These are phyloP conservation scores for Hoplostethus mediterraneus DNA, from an alignment of 2,797 vertebrate genomes.

Conservation along the genomic window DNA sequence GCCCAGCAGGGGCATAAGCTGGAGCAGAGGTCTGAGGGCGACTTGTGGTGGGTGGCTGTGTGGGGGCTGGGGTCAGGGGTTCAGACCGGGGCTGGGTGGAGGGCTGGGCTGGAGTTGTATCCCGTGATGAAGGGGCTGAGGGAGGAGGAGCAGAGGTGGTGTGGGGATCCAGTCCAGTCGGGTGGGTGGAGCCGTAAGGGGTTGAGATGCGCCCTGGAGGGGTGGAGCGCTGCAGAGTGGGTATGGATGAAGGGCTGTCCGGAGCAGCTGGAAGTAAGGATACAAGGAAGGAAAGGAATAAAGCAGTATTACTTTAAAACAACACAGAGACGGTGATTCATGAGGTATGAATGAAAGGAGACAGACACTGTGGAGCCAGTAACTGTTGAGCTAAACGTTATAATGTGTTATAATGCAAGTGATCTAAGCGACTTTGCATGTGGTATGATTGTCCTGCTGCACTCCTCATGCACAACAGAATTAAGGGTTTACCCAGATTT, in stretches of 20 bases:
- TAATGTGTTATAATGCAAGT: neutral
- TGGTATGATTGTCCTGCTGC: neutral
- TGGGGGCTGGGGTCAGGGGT: conserved; percentile 18
- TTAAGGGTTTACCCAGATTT: no score
- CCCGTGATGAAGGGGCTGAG: conserved; percentile 33
- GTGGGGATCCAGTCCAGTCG: conserved; percentile 48
- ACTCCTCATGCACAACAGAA: neutral
- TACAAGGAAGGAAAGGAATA: conserved; percentile 18
- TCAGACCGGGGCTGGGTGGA: conserved; percentile 31
- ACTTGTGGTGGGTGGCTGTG: conserved; percentile 35
- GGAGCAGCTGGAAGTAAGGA: conserved; percentile 50
- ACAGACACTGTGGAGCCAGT: no score
- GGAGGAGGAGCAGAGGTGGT: conserved; percentile 53
- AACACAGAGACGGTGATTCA: conserved; percentile 18
- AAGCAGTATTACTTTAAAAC: conserved; percentile 24
- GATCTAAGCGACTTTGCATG: no score
- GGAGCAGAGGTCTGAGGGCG: conserved; percentile 42
- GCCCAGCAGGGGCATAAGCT: conserved; percentile 35
- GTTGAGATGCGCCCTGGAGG: conserved; percentile 19
- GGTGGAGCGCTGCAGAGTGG: conserved; percentile 35
- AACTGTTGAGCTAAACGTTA: neutral
- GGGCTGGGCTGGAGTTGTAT: conserved; percentile 25
- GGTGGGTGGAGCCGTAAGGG: conserved; percentile 23
- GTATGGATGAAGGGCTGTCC: conserved; percentile 48
- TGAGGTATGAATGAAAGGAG: no score